phyloP scores from a whole-genome alignment of 2,888 invertebrate genomes.

The Sepioteuthis lessoniana region DNA sequence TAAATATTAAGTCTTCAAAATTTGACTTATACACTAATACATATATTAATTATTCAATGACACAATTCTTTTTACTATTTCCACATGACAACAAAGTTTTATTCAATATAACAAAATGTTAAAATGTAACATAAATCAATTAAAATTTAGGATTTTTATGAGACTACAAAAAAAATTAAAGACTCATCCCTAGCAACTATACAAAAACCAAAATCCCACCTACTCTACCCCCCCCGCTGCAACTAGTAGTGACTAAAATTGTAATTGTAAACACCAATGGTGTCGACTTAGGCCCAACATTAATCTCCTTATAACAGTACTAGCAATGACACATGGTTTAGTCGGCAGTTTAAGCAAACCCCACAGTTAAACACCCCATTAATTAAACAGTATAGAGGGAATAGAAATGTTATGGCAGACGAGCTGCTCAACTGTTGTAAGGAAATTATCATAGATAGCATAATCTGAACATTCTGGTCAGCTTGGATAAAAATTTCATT shows the following conservation, averaged over 20 bases:
- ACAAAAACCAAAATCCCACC: neutral
- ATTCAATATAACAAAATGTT: too few relatives aligned
- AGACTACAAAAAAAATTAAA: neutral
- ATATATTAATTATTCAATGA: too few relatives aligned
- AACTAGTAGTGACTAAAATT: neutral
- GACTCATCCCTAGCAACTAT: neutral
- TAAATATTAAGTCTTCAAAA: too few relatives aligned
- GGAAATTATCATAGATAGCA: too few relatives aligned
- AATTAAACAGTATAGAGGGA: neutral
- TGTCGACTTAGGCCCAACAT: neutral
- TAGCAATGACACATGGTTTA: slow-evolving; percentile 10
- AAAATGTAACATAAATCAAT: too few relatives aligned
- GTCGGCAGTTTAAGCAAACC: neutral
- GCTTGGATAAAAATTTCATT: neutral
- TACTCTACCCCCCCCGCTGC: neutral
- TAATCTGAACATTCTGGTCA: too few relatives aligned
- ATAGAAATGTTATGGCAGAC: neutral
- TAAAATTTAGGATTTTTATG: too few relatives aligned
- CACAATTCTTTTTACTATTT: too few relatives aligned
- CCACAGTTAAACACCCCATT: neutral
- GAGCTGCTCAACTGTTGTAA: neutral
- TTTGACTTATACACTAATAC: too few relatives aligned
- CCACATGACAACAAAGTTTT: too few relatives aligned
- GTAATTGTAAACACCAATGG: neutral
- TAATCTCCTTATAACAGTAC: neutral